These are phyloP conservation scores for Chunga burmeisteri DNA, from an alignment of 2,113 vertebrate genomes.

Conservation along the genomic window DNA sequence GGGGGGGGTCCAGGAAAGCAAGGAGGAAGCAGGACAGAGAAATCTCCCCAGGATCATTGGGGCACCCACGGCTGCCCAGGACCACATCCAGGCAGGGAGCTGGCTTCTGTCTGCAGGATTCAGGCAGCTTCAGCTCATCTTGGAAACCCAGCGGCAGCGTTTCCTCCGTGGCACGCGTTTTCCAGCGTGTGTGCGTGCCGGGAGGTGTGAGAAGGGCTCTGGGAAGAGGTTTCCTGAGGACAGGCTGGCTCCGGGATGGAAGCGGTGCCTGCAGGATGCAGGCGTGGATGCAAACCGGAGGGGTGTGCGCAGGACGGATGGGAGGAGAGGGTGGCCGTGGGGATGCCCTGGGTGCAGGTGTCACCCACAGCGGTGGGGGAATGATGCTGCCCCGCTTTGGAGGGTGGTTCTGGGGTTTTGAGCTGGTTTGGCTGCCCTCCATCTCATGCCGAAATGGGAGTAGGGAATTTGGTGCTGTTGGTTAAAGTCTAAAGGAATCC, in stretches of 20 bases:
- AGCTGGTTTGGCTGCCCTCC: neutral
- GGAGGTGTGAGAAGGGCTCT: neutral
- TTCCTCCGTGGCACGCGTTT: neutral
- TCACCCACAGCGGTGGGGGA: neutral
- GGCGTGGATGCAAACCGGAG: rapidly evolving
- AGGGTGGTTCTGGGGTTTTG: neutral
- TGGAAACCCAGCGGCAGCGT: neutral
- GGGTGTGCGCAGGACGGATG: rapidly evolving
- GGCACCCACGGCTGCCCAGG: neutral
- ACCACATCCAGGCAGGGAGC: neutral
- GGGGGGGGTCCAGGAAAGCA: neutral
- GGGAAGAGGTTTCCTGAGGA: neutral
- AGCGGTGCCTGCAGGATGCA: neutral
- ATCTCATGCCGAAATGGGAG: neutral
- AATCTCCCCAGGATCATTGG: rapidly evolving
- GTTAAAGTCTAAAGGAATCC: constrained; percentile 38
- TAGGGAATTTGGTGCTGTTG: neutral
- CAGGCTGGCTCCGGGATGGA: neutral
- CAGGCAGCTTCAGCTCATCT: neutral
- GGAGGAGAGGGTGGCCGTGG: too few relatives aligned
- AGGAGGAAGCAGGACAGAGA: neutral
- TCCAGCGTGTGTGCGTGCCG: neutral
- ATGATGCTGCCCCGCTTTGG: rapidly evolving
- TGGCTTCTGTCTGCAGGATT: neutral
- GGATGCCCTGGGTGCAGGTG: neutral